These are phyloP conservation scores for Bettongia penicillata DNA, from an alignment of 2,113 vertebrate genomes.

Conservation along the genomic window DNA sequence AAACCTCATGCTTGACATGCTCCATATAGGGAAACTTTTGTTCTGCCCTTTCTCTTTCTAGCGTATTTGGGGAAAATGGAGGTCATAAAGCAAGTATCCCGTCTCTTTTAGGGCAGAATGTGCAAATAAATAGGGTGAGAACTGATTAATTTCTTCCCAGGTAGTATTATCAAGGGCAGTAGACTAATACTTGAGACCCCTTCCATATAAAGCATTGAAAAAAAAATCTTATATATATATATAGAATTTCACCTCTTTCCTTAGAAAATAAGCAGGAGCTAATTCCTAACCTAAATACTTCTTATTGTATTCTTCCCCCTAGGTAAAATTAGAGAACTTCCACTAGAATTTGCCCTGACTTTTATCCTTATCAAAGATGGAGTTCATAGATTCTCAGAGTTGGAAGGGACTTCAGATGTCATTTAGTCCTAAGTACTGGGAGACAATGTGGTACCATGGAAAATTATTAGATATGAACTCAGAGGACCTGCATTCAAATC, in stretches of 20 bases:
- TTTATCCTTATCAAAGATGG: neutral
- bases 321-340: constrained; percentile 1
- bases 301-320: neutral
- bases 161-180: neutral
- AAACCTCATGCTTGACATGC: neutral
- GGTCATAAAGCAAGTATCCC: neutral
- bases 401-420: neutral
- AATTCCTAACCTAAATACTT: neutral
- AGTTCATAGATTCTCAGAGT: neutral
- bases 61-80: neutral
- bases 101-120: neutral
- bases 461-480: neutral
- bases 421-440: neutral
- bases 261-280: neutral
- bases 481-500: neutral
- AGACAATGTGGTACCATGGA: neutral
- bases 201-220: neutral
- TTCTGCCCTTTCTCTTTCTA: neutral
- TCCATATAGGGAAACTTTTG: neutral
- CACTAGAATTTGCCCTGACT: neutral
- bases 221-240: neutral
- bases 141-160: neutral
- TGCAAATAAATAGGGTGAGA: neutral
- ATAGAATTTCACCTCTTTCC: neutral
- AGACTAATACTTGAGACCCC: neutral